phyloP scores from a whole-genome alignment of 1,140 invertebrate genomes.

The Nylanderia fulva region DNA sequence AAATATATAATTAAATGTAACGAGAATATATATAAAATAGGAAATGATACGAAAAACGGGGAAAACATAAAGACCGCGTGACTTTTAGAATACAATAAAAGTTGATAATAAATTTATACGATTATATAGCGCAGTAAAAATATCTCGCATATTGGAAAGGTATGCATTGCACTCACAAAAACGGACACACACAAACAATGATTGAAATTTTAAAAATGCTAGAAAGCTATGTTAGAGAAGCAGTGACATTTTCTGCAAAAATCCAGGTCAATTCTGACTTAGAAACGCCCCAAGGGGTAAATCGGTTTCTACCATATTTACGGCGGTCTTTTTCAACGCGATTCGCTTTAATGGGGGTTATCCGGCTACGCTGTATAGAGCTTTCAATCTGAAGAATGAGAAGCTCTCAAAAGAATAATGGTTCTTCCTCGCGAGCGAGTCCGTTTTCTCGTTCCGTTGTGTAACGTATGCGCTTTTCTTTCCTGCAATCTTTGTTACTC shows the following conservation, averaged over 20 bases:
- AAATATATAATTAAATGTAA: too few species aligned
- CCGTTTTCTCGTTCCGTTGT: constrained; percentile 29
- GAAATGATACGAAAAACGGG: too few species aligned
- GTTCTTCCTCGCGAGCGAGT: constrained; percentile 40
- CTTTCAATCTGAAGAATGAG: constrained; percentile 34
- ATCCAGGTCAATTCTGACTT: constrained; percentile 62
- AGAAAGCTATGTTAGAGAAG: neutral
- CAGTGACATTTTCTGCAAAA: constrained; percentile 40
- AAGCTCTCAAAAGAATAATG: constrained; percentile 61
- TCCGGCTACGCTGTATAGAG: constrained; percentile 39
- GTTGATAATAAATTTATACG: too few species aligned
- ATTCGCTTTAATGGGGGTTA: constrained; percentile 72
- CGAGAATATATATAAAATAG: too few species aligned
- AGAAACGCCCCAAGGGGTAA: constrained; percentile 56
- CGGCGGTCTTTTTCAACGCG: constrained; percentile 70
- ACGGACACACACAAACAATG: neutral
- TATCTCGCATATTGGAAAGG: neutral
- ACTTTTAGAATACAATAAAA: too few species aligned
- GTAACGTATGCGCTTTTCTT: constrained; percentile 42
- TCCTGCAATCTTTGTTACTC: constrained; percentile 37
- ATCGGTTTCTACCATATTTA: constrained; percentile 63
- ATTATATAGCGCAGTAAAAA: neutral
- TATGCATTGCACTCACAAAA: neutral
- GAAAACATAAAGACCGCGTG: too few species aligned
- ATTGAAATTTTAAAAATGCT: constrained; percentile 8